Evolutionary conservation across 2,113 vertebrate genomes (phyloP).

Genomic region (Salvelinus namaycush): DNA sequence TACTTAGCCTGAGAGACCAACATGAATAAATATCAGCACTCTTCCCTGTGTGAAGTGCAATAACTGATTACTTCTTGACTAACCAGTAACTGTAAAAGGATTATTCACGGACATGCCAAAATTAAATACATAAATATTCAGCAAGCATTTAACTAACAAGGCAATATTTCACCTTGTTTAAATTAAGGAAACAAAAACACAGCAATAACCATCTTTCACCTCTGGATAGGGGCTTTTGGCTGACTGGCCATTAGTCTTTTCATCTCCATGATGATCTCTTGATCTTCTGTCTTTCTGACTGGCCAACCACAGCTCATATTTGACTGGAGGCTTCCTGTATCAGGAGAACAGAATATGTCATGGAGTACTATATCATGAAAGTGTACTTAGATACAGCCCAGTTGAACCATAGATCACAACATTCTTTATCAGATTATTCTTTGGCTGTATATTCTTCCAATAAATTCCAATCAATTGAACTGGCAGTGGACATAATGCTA

Average conservation of each 20-base stretch:
- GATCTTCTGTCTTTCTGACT: neutral
- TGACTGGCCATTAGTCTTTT: neutral
- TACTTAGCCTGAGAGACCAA: neutral
- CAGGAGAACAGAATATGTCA: neutral
- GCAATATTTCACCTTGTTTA: no score
- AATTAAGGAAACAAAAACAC: no score
- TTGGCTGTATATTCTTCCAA: neutral
- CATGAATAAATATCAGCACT: neutral
- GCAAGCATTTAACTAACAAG: no score
- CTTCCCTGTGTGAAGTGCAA: no score
- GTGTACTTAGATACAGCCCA: no score
- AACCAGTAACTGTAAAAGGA: no score
- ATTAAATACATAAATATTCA: no score
- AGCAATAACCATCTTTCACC: neutral
- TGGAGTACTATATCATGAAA: neutral
- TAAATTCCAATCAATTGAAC: neutral
- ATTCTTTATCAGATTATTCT: no score
- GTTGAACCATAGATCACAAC: no score
- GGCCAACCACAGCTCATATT: constrained; percentile 16
- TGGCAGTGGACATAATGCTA: neutral
- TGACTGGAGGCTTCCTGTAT: constrained; percentile 6
- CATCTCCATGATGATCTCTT: neutral
- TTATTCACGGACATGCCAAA: no score
- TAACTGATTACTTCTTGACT: no score
- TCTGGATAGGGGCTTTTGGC: neutral